Base-by-base conservation (phyloP, 2,113 vertebrate genomes). In the Connochaetes taurinus region DNA sequence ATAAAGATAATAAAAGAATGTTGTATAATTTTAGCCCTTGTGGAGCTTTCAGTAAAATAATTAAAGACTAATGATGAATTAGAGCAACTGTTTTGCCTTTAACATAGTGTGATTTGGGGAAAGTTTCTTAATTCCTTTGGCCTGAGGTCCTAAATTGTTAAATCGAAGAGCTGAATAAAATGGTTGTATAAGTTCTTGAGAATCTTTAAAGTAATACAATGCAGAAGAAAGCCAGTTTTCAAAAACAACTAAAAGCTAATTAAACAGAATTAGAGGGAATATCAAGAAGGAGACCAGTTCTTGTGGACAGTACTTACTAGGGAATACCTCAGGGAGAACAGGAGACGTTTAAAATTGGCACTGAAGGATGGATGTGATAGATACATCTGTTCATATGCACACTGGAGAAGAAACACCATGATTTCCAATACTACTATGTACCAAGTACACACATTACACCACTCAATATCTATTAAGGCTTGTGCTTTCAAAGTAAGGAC, bases 21-120 rank as follows among this genome's bases (percentile, higher is more conserved):
- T n/a, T 71, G 84, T 7, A 85, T 45, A 82, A 92, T 85, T 95
- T 76, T 60, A 76, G 74, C 57, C 47, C 64, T 96, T 25, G 6
- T 31, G 19, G 58, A 50, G 7, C 10, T 92, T 88, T 94, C 40
- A 55, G 53, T 64, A 90, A 87, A 95, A 36, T 90, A 93, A 98
- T 97, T 95, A 95, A 91, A 87, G n/a, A 67, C 47, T 60, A 92
- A 95, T 95, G 90, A 92, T 91, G 82, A 92, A 89, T 87, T 74
- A 55, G 9, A 43, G 36, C 13, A 87, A 90, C 45, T 87, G n/a
- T 95, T 96, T 97, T 95, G 23, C 21, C 80, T 82, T 93, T 90
- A 97, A 90, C 3, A 40, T 91, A 53, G 33, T 81, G 14, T 55
- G 55, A 92, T 67, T 96, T 81, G 57, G 43, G 57, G 43, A 57